phyloP scores from a whole-genome alignment of 2,113 vertebrate genomes.

The chimpanzee (Pan troglodytes) region DNA sequence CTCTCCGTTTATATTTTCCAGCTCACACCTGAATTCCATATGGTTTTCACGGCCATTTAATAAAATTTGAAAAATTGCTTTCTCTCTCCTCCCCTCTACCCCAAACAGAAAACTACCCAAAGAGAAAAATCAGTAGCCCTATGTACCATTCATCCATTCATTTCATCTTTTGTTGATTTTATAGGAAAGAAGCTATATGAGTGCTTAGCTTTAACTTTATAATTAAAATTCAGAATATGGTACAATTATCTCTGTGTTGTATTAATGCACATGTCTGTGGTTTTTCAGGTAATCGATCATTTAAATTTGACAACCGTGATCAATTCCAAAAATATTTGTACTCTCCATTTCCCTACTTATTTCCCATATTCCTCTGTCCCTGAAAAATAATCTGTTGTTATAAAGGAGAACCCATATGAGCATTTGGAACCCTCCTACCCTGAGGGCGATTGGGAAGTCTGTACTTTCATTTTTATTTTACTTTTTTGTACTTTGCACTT shows the following conservation, averaged over 20 bases:
- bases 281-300: background rate
- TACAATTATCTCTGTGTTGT: background rate
- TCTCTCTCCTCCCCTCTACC: fast-evolving
- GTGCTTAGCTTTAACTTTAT: background rate
- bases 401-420: background rate
- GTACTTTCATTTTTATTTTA: constrained; percentile 37
- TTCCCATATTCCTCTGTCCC: background rate
- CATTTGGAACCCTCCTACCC: background rate
- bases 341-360: background rate
- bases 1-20: background rate
- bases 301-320: background rate
- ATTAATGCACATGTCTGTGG: background rate
- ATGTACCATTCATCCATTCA: background rate
- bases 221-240: constrained; percentile 32
- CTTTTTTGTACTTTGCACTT: constrained; percentile 40
- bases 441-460: background rate
- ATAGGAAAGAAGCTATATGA: background rate
- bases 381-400: background rate
- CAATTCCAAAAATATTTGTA: background rate
- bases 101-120: background rate
- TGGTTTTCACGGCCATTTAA: background rate
- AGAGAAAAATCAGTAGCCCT: background rate
- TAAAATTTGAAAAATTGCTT: background rate
- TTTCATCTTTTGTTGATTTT: background rate
- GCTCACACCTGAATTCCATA: background rate